Conservation (phyloP, 2,797 vertebrate genomes). For the Acanthurus lineatus region DNA sequence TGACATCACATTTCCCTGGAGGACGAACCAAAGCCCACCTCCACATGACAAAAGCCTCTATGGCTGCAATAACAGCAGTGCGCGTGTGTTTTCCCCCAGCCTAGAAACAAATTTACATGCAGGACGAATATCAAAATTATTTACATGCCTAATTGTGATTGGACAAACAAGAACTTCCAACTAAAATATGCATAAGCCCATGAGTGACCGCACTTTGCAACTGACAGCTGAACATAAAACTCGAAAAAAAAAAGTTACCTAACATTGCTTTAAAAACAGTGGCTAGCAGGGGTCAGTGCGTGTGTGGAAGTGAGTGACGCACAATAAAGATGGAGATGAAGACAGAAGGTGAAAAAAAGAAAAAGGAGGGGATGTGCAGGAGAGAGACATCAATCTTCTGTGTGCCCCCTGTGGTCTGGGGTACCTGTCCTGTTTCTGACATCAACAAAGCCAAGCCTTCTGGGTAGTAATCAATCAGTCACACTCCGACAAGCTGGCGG, state of each 20-base stretch:
- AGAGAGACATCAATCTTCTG: constrained; percentile 79
- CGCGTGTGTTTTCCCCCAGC: background rate
- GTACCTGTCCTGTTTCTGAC: constrained; percentile 83
- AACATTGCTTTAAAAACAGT: constrained; percentile 8
- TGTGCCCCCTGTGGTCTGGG: constrained; percentile 72
- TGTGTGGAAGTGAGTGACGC: constrained; percentile 31
- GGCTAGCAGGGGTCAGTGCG: constrained; percentile 48
- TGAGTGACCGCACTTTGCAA: constrained; percentile 22
- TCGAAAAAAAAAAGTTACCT: constrained; percentile 18
- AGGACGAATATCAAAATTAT: constrained; percentile 25
- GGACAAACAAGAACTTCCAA: background rate
- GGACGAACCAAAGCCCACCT: too few species aligned
- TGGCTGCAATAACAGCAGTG: background rate
- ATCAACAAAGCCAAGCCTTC: constrained; percentile 82
- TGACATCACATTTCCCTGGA: background rate
- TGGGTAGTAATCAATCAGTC: constrained; percentile 85
- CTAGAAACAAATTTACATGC: constrained; percentile 26
- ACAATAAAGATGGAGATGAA: constrained; percentile 44
- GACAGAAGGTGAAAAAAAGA: constrained; percentile 23
- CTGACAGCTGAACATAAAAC: constrained; percentile 27
- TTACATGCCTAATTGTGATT: constrained; percentile 25
- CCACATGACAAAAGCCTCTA: too few species aligned
- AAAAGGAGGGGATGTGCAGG: constrained; percentile 17
- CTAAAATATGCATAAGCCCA: background rate
- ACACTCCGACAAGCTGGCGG: constrained; percentile 77